Evolutionary conservation across 1,140 invertebrate species (phyloP).

Genomic region (Liolophura sinensis): DNA sequence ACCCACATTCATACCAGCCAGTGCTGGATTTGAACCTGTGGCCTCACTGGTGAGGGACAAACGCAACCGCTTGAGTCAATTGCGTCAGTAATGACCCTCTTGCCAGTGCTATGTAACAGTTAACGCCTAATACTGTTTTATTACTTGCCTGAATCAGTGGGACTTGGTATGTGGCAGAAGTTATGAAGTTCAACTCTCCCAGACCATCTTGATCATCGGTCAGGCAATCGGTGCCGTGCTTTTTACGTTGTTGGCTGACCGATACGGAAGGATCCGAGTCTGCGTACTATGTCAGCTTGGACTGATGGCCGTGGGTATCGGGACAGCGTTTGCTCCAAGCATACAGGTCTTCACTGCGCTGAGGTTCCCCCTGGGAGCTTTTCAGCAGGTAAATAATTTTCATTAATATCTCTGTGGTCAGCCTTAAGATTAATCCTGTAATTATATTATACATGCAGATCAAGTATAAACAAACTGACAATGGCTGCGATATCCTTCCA

Average conservation of each 20-base stretch:
- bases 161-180: conserved; percentile 45
- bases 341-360: conserved; percentile 22
- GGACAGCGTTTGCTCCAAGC: conserved; percentile 21
- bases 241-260: conserved; percentile 34
- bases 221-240: conserved; percentile 33
- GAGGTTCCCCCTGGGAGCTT: conserved; percentile 25
- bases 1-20: no score
- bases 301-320: conserved; percentile 14
- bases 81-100: no score
- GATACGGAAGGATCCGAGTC: conserved; percentile 35
- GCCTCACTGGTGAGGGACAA: no score
- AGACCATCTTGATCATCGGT: conserved; percentile 37
- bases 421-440: no score
- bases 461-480: no score
- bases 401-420: no score
- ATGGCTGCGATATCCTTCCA: no score
- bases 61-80: no score
- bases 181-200: conserved; percentile 30
- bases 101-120: no score
- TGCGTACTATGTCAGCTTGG: conserved; percentile 15
- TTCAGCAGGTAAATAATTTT: conserved; percentile 27
- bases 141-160: conserved; percentile 27
- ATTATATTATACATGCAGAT: no score
- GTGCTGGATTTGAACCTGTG: no score
- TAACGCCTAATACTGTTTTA: no score